A percentile compares a stretch with the other conserved stretches of the same genome.
Evolutionary conservation across 1,140 invertebrate genomes (phyloP).

Genomic region (Acromyrmex echinatior): DNA sequence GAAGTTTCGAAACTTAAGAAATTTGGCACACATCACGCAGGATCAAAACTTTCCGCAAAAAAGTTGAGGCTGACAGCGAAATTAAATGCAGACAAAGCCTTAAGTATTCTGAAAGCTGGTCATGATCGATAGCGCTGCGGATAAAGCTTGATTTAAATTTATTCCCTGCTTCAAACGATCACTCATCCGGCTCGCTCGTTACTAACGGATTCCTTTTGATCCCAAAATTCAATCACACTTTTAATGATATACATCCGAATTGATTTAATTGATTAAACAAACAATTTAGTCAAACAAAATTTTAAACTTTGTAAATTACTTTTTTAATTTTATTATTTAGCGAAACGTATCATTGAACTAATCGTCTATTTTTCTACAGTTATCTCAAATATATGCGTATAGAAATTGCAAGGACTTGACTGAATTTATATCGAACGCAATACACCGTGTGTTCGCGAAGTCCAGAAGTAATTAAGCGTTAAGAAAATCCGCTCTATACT

Average conservation of each 20-base stretch:
- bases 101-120: slow-evolving; percentile 44
- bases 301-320: slow-evolving; percentile 1
- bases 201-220: slow-evolving; percentile 42
- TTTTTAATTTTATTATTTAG: background rate
- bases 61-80: slow-evolving; percentile 30
- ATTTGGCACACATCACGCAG: background rate
- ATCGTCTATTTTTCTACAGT: background rate
- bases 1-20: background rate
- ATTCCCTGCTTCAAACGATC: slow-evolving; percentile 47
- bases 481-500: slow-evolving; percentile 52
- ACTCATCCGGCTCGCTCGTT: slow-evolving; percentile 34
- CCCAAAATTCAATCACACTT: slow-evolving; percentile 48
- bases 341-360: background rate
- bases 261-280: slow-evolving; percentile 37
- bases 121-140: slow-evolving; percentile 51
- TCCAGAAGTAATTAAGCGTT: slow-evolving; percentile 60
- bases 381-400: background rate
- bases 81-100: slow-evolving; percentile 51
- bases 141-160: slow-evolving; percentile 60
- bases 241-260: slow-evolving; percentile 29
- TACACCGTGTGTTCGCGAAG: slow-evolving; percentile 25
- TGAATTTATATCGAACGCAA: slow-evolving; percentile 41
- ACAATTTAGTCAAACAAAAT: slow-evolving; percentile 10
- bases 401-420: background rate
- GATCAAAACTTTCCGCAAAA: slow-evolving; percentile 31